phyloP scores from a whole-genome alignment of 2,888 invertebrate genomes.

The Arenicola marina region DNA sequence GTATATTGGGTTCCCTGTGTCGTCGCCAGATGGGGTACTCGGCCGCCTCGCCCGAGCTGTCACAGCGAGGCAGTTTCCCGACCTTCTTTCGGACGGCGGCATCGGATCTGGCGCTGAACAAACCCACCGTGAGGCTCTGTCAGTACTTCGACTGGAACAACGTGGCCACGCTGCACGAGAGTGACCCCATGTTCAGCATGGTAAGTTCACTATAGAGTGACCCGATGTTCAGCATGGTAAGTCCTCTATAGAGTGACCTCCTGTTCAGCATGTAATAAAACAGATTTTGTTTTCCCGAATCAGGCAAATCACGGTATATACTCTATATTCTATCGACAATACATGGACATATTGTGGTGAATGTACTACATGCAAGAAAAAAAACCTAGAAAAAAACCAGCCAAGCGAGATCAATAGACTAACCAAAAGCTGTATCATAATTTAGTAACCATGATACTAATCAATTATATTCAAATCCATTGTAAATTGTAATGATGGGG shows the following conservation, averaged over 20 bases:
- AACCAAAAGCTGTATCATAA: too few relatives aligned
- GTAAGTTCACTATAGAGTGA: slow-evolving; percentile 12
- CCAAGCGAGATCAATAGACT: too few relatives aligned
- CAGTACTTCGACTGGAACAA: slow-evolving; percentile 1
- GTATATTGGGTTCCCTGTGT: too few relatives aligned
- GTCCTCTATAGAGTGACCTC: slow-evolving; percentile 5
- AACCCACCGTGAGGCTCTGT: not conserved
- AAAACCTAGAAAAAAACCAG: too few relatives aligned
- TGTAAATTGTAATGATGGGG: too few relatives aligned
- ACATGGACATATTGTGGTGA: too few relatives aligned
- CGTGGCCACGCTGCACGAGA: slow-evolving; percentile 8
- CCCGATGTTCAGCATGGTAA: not conserved
- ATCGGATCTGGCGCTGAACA: slow-evolving; percentile 6
- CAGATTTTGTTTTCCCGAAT: too few relatives aligned
- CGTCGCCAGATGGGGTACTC: slow-evolving; percentile 10
- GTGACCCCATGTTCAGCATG: not conserved
- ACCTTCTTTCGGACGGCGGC: slow-evolving; percentile 10
- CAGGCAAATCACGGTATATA: too few relatives aligned
- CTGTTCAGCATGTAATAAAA: not conserved
- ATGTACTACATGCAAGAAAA: too few relatives aligned
- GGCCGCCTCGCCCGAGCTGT: slow-evolving; percentile 9
- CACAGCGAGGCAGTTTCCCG: not conserved
- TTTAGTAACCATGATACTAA: too few relatives aligned
- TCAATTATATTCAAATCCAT: too few relatives aligned
- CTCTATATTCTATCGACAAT: too few relatives aligned